Conservation (phyloP, 2,113 vertebrate species). For the Genyomyrus donnyi region DNA sequence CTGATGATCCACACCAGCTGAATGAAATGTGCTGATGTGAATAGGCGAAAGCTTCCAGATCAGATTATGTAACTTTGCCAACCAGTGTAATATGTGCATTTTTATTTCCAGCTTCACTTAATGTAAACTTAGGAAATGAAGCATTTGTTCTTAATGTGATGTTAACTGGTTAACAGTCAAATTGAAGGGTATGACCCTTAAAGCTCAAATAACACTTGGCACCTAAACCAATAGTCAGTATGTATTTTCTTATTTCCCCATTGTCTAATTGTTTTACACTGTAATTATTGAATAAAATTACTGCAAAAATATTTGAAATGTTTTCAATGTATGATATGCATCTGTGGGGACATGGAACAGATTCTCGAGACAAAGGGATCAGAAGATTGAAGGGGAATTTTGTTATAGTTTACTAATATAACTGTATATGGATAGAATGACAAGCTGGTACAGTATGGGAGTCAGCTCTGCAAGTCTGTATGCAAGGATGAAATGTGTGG, state of each 20-base stretch:
- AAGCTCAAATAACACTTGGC: not conserved
- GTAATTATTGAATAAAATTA: not conserved
- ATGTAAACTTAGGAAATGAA: not conserved
- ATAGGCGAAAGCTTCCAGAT: not conserved
- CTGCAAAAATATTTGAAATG: not conserved
- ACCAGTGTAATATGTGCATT: not conserved
- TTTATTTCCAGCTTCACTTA: not conserved
- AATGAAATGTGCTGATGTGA: not conserved
- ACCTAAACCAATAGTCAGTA: not conserved
- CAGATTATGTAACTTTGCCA: not conserved
- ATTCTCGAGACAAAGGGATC: not conserved
- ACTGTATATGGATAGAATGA: not conserved
- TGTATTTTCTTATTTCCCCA: not conserved
- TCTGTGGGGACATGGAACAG: not conserved
- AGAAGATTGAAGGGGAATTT: not conserved
- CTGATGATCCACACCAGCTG: not conserved
- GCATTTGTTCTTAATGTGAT: not conserved
- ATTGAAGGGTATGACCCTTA: not conserved
- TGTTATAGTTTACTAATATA: not conserved
- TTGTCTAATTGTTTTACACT: constrained; percentile 1
- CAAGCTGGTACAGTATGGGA: not conserved
- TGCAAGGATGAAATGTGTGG: not conserved
- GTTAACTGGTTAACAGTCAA: not conserved
- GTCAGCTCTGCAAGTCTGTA: not conserved
- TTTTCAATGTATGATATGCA: not conserved